Evolutionary conservation across 2,888 invertebrate species (phyloP).

Genomic region (Monopis laevigella): DNA sequence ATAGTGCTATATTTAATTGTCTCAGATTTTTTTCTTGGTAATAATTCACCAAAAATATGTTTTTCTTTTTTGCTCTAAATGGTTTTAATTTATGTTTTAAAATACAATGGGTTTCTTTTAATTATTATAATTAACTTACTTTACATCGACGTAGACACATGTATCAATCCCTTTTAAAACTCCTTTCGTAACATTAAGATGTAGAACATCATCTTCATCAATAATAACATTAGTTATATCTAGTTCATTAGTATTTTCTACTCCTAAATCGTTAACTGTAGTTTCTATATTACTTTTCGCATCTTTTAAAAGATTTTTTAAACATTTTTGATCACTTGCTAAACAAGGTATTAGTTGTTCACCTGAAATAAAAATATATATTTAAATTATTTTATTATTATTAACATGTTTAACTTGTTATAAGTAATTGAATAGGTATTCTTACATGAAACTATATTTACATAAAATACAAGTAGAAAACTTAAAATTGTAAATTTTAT

Average conservation of each 20-base stretch:
- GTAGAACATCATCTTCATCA: neutral
- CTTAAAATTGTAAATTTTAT: no score
- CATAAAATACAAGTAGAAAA: no score
- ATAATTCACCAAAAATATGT: no score
- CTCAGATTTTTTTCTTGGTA: no score
- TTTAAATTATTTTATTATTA: no score
- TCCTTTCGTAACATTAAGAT: conserved; percentile 1
- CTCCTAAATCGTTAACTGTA: neutral
- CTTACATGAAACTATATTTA: no score
- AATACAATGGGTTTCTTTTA: neutral
- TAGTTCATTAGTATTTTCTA: neutral
- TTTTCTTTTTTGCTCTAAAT: no score
- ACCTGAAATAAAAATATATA: no score
- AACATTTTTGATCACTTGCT: neutral
- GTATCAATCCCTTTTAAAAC: neutral
- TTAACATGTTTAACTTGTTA: no score
- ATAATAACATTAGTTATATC: neutral
- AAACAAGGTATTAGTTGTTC: neutral
- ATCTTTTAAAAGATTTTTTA: conserved; percentile 2
- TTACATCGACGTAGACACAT: neutral
- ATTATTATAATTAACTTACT: neutral
- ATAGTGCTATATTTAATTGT: no score
- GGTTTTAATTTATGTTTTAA: no score
- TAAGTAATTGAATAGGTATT: no score
- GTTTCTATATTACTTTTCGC: neutral